Evolutionary conservation across 2,797 vertebrate species (phyloP).

Genomic region (Ctenosaura bakeri): DNA sequence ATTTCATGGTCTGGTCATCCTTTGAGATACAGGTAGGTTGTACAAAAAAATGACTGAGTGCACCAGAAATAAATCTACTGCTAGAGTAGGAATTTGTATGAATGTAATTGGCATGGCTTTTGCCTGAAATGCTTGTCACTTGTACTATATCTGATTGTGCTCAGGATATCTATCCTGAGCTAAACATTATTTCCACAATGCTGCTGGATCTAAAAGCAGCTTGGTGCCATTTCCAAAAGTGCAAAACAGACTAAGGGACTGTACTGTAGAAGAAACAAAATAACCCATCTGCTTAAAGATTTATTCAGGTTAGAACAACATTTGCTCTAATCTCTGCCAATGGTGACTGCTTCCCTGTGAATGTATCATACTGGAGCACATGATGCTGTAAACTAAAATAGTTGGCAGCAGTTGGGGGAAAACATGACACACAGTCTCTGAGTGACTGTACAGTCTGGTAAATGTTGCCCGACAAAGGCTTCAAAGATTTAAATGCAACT

Average conservation of each 20-base stretch:
- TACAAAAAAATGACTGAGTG: not conserved
- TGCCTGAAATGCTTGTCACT: not conserved
- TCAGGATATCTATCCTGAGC: not conserved
- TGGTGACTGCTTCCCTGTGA: not conserved
- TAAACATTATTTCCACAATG: not conserved
- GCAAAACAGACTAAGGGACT: not conserved
- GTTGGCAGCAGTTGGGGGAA: not conserved
- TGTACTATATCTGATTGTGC: not conserved
- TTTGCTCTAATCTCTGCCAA: not conserved
- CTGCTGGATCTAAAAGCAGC: not conserved
- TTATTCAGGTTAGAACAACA: not conserved
- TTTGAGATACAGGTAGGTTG: not conserved
- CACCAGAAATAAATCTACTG: not conserved
- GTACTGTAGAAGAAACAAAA: not conserved
- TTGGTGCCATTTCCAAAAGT: not conserved
- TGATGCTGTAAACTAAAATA: conserved; percentile 20
- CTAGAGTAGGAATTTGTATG: not conserved
- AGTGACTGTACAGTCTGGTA: conserved; percentile 13
- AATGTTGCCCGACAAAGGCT: not conserved
- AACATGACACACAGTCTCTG: conserved; percentile 11
- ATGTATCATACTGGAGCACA: conserved; percentile 6
- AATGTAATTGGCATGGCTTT: not conserved
- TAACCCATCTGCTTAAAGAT: not conserved
- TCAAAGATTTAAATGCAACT: not conserved
- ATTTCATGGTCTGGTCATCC: not conserved